Base-by-base conservation (phyloP, 2,797 vertebrate genomes). In the Morelia viridis region DNA sequence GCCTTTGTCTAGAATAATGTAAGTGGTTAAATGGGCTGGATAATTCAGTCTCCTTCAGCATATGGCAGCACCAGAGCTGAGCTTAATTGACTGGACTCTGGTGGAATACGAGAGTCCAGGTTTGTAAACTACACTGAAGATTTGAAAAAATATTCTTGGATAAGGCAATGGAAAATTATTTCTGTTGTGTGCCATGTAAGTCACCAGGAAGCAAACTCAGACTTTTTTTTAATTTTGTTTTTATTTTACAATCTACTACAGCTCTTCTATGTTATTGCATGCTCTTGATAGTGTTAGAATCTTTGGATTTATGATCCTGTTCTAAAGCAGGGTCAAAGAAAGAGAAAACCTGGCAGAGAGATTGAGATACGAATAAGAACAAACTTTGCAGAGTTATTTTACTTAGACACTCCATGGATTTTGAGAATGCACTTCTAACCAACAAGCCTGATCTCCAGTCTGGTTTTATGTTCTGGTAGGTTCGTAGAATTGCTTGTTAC, bases 271-370 rank as follows among this genome's bases (percentile, higher is more conserved):
- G 68, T 50, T 19, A 76, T 2, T 87, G 56, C 22, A 22, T 76
- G 61, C 3, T 53, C 17, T 65, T 17, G 15, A 64, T 31, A 84
- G n/a, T 53, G 15, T 28, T 60, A 7, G 8, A 80, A 85, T 76
- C 53, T 17, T n/a, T 53, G 90, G 86, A 60, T 84, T 88, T 85
- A 84, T 89, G 91, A 92, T 46, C 80, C 10, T 83, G 19, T 31
- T 83, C 61, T 83, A 71, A 60, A 76, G 17, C 1, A 64, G 71
- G 84, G 22, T 7, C 12, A 64, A 35, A 31, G 8, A 90, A 90
- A 83, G 13, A 57, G 11, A 91, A 31, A 64, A 50, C 2, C 50
- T 28, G 31, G 31, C 12, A 57, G 71, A 90, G 41, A 90, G 76
- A 89, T 19, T 31, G 2, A 76, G 13, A 64, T 5, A 19, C 56